Evolutionary conservation across 2,888 invertebrate species (phyloP), one percentile per base, ranked within the genome.

Genomic region (Hoplodrina ambigua): DNA sequence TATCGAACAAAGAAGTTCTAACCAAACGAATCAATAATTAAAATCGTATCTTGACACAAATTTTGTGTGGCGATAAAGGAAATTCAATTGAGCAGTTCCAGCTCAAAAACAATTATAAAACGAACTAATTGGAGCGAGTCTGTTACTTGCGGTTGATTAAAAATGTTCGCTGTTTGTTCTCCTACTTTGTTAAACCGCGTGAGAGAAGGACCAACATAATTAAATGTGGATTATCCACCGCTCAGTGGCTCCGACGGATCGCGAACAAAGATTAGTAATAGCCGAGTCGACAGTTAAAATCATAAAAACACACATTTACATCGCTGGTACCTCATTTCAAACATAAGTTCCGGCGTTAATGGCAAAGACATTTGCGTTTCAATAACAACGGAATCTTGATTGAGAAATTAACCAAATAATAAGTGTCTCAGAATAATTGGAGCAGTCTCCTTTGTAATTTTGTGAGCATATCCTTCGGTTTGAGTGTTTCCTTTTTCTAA

Each of bases 161-260:
- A 90, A 90, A 88, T 86, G 86, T 88, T 87, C 80, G 72, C 69
- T 87, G 89, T 88, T 89, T 87, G 87, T 76, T 62, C 74, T 72
- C 66, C 72, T 87, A 89, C 85, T 89, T 90, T 85, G 81, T 72
- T 67, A 74, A 78, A 57, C 70, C 60, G 44, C 64, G 64, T 46
- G 17, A 44, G 15, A 60, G 63, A 71, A 75, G 64, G 69, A 78
- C 78, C 76, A 72, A 83, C 81, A 82, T 88, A 89, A 90, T 90
- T 90, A 91, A 90, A 89, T 85, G 85, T 72, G 89, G 89, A 88
- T 90, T 89, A 89, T 83, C 71, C 75, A 67, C 77, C 72, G 72
- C 61, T 64, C 50, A 41, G 33, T 17, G 52, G 58, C 70, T 76
- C 66, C 70, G 25, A 52, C 62, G 55, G 68, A 68, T 59, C 62